Evolutionary conservation across 2,888 invertebrate species (phyloP), one percentile per base, ranked within the genome.

Genomic region (Dicyrtoma fusca): DNA sequence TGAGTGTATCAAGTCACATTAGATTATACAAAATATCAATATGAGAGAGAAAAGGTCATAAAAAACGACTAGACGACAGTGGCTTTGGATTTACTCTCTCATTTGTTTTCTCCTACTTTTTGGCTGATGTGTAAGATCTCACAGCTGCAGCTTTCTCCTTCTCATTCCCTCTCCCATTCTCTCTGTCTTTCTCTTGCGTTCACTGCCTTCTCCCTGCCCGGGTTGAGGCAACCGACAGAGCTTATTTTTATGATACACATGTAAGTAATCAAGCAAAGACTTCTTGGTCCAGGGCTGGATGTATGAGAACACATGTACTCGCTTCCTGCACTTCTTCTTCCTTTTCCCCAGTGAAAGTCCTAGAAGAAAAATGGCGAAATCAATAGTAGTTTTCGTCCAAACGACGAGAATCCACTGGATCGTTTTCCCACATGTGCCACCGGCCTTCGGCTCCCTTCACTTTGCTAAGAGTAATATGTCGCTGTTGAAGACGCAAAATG

Each of bases 381-480:
- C 66, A 66, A 66, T 66, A 66, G 42, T 42, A 42, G 26, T 55
- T 53, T 44, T 62, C 62, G 42, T 66, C 53, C 42, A 47, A 49
- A 66, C 25, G 49, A 42, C 2, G 11, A 57, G 59, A 69, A 47
- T 53, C 62, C 70, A 51, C 61, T 62, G 23, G 26, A 62, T 65
- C 55, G 25, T 26, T 51, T 62, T 53, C 64, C 63, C 71, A 71
- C 71, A 71, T 71, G 71, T 71, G 64, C 62, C 71, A 71, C 71
- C 62, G 49, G 47, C 44, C 26, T 57, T 51, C 6, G n/a, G n/a
- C n/a, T n/a, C n/a, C n/a, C n/a, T n/a, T n/a, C n/a, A n/a, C n/a
- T n/a, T n/a, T n/a, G n/a, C n/a, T n/a, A n/a, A n/a, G n/a, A n/a
- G n/a, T n/a, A n/a, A n/a, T n/a, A n/a, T n/a, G n/a, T n/a, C n/a